These are phyloP conservation scores for Hyposoter dolosus DNA, from an alignment of 2,888 invertebrate genomes.

Conservation along the genomic window DNA sequence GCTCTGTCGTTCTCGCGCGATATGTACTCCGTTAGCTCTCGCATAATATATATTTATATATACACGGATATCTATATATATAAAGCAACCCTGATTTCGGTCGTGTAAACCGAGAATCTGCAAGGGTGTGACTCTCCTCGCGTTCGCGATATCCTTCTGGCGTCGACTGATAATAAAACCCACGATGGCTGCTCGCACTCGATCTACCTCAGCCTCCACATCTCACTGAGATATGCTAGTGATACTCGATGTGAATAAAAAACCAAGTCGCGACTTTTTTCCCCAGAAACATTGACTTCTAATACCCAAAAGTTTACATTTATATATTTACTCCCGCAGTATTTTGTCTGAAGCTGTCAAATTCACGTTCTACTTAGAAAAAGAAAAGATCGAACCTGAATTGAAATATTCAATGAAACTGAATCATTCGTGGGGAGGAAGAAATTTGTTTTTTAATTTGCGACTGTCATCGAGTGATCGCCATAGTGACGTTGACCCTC, in stretches of 20 bases:
- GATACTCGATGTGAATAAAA: conserved; percentile 35
- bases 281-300: not conserved
- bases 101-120: conserved; percentile 47
- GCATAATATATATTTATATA: conserved; percentile 24
- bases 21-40: conserved; percentile 39
- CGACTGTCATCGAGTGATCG: not conserved
- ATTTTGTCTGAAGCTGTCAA: not conserved
- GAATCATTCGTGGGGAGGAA: not conserved
- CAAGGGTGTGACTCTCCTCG: conserved; percentile 50
- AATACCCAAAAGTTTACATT: not conserved
- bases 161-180: conserved; percentile 57
- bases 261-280: conserved; percentile 15
- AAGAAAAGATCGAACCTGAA: not conserved
- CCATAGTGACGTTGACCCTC: not conserved
- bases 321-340: not conserved
- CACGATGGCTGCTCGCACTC: conserved; percentile 35
- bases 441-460: not conserved
- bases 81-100: conserved; percentile 22
- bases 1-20: conserved; percentile 49
- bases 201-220: conserved; percentile 37
- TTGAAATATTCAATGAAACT: not conserved
- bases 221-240: conserved; percentile 27
- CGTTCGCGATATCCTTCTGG: conserved; percentile 51
- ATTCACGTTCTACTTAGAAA: not conserved
- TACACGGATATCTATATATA: conserved; percentile 4